Base-by-base conservation (phyloP, 2,113 vertebrate genomes). In the Telmatochromis sp. region DNA sequence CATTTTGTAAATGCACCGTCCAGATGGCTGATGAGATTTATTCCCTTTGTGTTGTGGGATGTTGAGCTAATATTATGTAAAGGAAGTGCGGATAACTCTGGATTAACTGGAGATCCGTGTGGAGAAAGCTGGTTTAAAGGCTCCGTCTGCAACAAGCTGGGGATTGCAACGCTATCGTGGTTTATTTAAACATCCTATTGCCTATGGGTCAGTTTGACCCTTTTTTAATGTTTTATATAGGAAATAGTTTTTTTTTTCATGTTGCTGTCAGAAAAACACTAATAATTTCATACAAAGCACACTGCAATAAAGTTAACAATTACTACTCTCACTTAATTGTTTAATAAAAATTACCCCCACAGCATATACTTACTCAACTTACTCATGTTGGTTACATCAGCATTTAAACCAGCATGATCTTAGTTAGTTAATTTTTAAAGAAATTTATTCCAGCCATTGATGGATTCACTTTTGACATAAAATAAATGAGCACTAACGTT, bases 1-100 rank as follows among this genome's bases (percentile, higher is more conserved):
- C 95, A 95, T 96, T 96, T 95, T 95, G 94, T 96, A 96, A 96
- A 96, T 95, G 96, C 95, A 94, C 86, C 79, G 89, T 94, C 94
- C 95, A 95, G 95, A 96, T 96, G 95, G 95, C 93, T 95, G 95
- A 96, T 96, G 93, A 95, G 94, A 96, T 97, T 94, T 96, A 95
- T 95, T 92, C 89, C 89, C 88, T 94, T 93, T 95, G 90, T 95
- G 92, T 89, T 84, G 53, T 86, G 91, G 91, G 86, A 91, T 89
- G 89, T 88, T 94, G 93, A 92, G 92, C 86, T 95, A 96, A 96
- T 96, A 93, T 96, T 96, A 94, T 96, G 94, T 87, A 86, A 95
- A 94, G 93, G 89, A 92, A 93, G 89, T 87, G 86, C 21, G 75
- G 95, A 93, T 96, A 95, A 95, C 35, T 93, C 81, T 90, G 91